Percentiles rank a stretch among this genome's conserved stretches.
phyloP scores from a whole-genome alignment of 1,140 invertebrate genomes.

The Aethina tumida region DNA sequence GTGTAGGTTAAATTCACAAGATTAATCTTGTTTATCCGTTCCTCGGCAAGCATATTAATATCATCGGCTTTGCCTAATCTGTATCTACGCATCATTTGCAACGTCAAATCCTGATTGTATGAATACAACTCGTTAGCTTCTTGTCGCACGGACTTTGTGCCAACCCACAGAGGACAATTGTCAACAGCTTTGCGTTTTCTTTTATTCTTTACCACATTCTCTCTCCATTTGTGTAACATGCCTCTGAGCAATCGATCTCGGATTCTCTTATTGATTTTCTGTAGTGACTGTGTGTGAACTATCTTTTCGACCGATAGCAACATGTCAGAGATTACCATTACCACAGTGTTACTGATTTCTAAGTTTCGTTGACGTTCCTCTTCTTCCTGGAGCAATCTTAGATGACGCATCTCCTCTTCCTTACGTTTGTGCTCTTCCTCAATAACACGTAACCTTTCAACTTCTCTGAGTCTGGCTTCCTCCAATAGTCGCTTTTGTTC shows the following conservation, averaged over 20 bases:
- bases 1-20: slow-evolving; percentile 40
- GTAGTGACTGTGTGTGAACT: slow-evolving; percentile 35
- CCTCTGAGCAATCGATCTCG: slow-evolving; percentile 33
- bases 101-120: slow-evolving; percentile 39
- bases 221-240: slow-evolving; percentile 42
- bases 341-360: slow-evolving; percentile 19
- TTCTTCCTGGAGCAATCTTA: slow-evolving; percentile 10
- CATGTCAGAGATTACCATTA: slow-evolving; percentile 28
- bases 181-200: slow-evolving; percentile 42
- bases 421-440: slow-evolving; percentile 13
- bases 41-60: slow-evolving; percentile 34
- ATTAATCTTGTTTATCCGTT: slow-evolving; percentile 35
- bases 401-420: slow-evolving; percentile 9
- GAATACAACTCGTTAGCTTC: slow-evolving; percentile 42
- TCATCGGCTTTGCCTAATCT: slow-evolving; percentile 38
- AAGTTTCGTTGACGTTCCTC: slow-evolving; percentile 17
- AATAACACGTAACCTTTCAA: slow-evolving; percentile 12
- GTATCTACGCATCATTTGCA: slow-evolving; percentile 42
- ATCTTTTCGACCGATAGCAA: slow-evolving; percentile 23
- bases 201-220: slow-evolving; percentile 28
- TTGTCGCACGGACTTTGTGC: slow-evolving; percentile 38
- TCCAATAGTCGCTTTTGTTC: neutral
- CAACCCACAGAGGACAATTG: slow-evolving; percentile 51
- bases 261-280: slow-evolving; percentile 30
- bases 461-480: too few species aligned